Evolutionary conservation across 2,113 vertebrate genomes (phyloP), one percentile per base, ranked within the genome.

Genomic region (Alethe diademata): DNA sequence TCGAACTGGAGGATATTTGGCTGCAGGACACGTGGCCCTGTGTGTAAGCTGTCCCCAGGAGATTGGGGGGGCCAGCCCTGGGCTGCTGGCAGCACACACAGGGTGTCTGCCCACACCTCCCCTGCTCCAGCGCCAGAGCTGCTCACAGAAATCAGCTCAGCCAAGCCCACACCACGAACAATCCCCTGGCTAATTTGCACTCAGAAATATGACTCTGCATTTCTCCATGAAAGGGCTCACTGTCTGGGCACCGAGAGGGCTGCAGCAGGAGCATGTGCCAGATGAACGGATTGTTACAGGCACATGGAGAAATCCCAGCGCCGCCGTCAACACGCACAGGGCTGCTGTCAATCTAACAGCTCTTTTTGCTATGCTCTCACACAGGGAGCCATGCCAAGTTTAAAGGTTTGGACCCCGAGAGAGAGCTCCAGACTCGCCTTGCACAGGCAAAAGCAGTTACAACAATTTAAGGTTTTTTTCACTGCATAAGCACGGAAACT

Each of bases 171-270:
- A 29, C 90, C 88, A 78, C 94, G 96, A 96, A 97, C 80, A 95
- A 92, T 78, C 58, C 53, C 53, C 43, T 1, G 19, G 92, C 94
- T 95, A 96, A 89, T 95, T 38, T 88, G 90, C 74, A 56, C 90
- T 96, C 95, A 92, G 90, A 92, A 88, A 97, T 69, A 66, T 96
- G 97, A 97, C 96, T 98, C 97, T 96, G 96, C 97, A 72, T 3
- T 94, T 95, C 91, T 86, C 82, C 66, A 60, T 98, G 97, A 98
- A 98, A 98, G 95, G 81, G 47, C 56, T 67, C 82, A 80, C 85
- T 98, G 97, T 98, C 54, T 96, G 88, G 57, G 89, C 85, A 96
- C 1, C 0, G 62, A 54, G 60, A 66, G 56, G 78, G 81, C 83
- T 88, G 76, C 50, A 57, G 79, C 8, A 86, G 72, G 48, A 70